These are phyloP conservation scores for Penelope pileata DNA, from an alignment of 2,113 vertebrate species.

Conservation along the genomic window DNA sequence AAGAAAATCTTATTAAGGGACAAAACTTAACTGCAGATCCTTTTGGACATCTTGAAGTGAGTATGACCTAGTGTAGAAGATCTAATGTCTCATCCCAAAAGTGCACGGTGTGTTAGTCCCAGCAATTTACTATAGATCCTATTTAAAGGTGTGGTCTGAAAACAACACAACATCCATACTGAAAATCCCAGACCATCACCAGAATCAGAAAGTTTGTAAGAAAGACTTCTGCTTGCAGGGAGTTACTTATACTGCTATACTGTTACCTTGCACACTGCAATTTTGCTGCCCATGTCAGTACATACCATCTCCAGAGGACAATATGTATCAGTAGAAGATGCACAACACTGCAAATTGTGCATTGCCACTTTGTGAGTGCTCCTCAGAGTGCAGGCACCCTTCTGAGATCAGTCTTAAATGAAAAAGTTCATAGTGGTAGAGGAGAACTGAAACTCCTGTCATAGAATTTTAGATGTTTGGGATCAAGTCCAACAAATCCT, in stretches of 20 bases:
- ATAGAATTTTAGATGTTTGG: constrained; percentile 30
- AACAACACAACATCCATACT: background rate
- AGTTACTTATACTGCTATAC: background rate
- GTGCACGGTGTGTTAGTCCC: background rate
- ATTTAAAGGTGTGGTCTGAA: background rate
- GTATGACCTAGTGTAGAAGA: background rate
- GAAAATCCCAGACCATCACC: background rate
- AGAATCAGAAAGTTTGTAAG: background rate
- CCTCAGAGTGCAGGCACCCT: background rate
- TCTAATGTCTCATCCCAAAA: background rate
- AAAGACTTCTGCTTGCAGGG: background rate
- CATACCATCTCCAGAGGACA: background rate
- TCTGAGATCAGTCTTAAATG: background rate
- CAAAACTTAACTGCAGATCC: background rate
- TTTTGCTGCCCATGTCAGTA: background rate
- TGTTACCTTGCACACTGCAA: background rate
- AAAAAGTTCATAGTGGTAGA: constrained; percentile 23
- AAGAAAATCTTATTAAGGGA: background rate
- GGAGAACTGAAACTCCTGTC: constrained; percentile 4
- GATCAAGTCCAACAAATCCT: constrained; percentile 42
- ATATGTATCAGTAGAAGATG: background rate
- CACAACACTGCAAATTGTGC: background rate
- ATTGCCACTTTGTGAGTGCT: background rate
- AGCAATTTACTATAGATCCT: background rate
- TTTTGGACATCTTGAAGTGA: background rate